These are phyloP conservation scores for Microctonus brassicae DNA, from an alignment of 2,888 invertebrate genomes.

Conservation along the genomic window DNA sequence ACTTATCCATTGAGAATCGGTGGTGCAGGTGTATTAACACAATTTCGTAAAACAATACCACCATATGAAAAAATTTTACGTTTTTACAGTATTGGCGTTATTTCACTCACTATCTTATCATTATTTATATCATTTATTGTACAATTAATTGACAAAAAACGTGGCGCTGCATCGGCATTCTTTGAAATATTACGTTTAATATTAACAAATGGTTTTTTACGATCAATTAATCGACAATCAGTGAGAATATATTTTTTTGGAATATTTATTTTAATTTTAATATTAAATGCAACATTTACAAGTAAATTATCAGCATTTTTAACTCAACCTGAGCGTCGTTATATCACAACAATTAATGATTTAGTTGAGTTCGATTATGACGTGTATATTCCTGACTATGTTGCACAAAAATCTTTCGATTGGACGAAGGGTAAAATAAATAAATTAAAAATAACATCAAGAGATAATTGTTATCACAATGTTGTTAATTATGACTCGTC, in stretches of 20 bases:
- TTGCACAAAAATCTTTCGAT: background rate
- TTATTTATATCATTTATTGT: background rate
- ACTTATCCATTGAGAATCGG: background rate
- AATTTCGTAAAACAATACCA: background rate
- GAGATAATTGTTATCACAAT: background rate
- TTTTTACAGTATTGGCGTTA: background rate
- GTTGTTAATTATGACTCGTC: background rate
- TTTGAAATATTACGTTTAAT: background rate
- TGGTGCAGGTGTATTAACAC: background rate
- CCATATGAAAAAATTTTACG: background rate
- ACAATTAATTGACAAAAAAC: background rate
- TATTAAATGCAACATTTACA: background rate
- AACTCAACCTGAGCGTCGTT: background rate
- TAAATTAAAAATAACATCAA: background rate
- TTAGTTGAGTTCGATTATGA: too few species aligned
- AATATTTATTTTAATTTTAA: background rate
- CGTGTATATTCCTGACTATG: background rate
- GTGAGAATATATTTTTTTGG: background rate
- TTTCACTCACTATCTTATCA: background rate
- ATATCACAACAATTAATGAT: background rate
- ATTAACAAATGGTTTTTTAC: background rate
- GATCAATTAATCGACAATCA: background rate
- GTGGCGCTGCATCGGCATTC: background rate
- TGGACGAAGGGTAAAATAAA: background rate
- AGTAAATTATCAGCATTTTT: background rate